A percentile compares a stretch with the other conserved stretches of the same genome.
These are phyloP conservation scores for Umimayanthus kanabou DNA, from an alignment of 92 coral and sea anemone genomes.

Conservation along the genomic window DNA sequence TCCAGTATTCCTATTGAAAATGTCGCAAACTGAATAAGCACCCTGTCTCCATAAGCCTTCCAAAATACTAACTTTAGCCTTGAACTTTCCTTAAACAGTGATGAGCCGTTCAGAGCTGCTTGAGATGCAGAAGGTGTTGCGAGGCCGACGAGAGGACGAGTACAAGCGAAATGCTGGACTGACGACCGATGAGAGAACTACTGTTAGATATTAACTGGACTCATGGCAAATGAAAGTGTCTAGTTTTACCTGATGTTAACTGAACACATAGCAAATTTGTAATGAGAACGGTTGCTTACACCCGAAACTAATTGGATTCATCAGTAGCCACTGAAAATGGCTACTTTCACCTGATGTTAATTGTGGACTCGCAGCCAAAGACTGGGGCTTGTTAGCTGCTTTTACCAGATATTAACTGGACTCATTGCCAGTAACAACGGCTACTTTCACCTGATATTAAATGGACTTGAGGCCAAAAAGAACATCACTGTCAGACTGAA, in stretches of 20 bases:
- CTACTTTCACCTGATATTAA: too few species aligned
- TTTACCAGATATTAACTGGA: not conserved
- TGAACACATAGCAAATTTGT: not conserved
- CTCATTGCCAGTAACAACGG: not conserved
- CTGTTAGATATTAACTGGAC: slow-evolving; percentile 44
- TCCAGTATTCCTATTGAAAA: too few species aligned
- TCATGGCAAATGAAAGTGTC: not conserved
- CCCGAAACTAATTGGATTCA: too few species aligned
- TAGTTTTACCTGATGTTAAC: not conserved
- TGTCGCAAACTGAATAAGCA: too few species aligned
- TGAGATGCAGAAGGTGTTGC: slow-evolving; percentile 84
- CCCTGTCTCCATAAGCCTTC: too few species aligned
- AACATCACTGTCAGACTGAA: too few species aligned
- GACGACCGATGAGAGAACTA: slow-evolving; percentile 42
- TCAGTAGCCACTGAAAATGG: not conserved
- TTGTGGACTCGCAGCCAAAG: not conserved
- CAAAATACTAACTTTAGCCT: not conserved
- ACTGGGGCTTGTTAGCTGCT: not conserved
- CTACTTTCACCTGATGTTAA: not conserved
- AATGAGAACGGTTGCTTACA: too few species aligned
- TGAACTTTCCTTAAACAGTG: slow-evolving; percentile 49
- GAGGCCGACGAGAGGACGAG: slow-evolving; percentile 84
- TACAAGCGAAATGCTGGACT: slow-evolving; percentile 91
- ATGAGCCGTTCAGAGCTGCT: slow-evolving; percentile 81
- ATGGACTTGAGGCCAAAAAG: not conserved